Conservation (phyloP, 2,888 invertebrate species). For the Cephalotes varians region DNA sequence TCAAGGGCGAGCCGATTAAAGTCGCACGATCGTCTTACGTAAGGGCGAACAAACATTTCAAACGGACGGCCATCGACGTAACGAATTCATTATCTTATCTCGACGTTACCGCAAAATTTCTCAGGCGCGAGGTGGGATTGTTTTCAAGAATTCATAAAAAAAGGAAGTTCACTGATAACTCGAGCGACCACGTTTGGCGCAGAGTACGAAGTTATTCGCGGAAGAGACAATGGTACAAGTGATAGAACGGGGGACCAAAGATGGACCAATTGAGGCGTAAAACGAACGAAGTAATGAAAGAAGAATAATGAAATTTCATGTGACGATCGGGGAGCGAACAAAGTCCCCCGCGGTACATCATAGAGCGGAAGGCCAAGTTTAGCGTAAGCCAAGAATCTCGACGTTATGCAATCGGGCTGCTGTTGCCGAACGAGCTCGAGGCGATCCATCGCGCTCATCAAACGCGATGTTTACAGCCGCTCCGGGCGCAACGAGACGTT, state of each 20-base stretch:
- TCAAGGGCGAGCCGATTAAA: constrained; percentile 54
- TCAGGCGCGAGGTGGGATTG: neutral
- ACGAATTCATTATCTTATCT: constrained; percentile 1
- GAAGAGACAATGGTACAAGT: neutral
- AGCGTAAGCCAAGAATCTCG: constrained; percentile 37
- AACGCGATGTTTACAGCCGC: constrained; percentile 1
- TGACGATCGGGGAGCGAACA: neutral
- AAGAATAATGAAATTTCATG: neutral
- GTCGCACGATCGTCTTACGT: constrained; percentile 37
- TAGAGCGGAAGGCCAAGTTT: constrained; percentile 15
- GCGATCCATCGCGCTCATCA: neutral
- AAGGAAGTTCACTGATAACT: neutral
- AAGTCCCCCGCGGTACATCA: neutral
- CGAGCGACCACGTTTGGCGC: neutral
- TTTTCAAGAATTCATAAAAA: neutral
- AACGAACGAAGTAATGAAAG: neutral
- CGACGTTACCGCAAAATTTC: neutral
- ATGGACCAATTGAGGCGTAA: neutral
- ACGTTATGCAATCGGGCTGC: constrained; percentile 20
- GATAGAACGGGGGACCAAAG: neutral
- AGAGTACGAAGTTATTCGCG: neutral
- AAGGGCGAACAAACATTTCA: constrained; percentile 24
- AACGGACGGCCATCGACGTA: neutral
- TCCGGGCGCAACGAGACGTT: neutral
- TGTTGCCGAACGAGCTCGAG: neutral